Evolutionary conservation across 2,113 vertebrate species (phyloP), one percentile per base, ranked within the genome.

Genomic region (Oncorhynchus gorbuscha): DNA sequence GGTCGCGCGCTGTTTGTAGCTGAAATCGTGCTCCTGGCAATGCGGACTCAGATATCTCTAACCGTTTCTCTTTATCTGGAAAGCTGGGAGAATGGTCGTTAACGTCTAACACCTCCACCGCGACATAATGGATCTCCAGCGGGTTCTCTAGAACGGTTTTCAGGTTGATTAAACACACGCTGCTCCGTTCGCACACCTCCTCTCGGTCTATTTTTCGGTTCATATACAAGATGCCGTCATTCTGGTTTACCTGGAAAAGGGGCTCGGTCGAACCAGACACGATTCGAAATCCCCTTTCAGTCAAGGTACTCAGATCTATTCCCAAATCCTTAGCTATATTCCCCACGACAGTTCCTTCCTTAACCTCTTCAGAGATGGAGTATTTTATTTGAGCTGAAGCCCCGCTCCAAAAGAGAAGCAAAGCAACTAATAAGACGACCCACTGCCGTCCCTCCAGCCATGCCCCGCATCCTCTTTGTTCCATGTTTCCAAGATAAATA

Each of bases 71-170:
- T 7, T 76, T 80, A 32, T 90, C 89, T 1, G 76, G 71, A 26
- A 93, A 93, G 28, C 16, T 76, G 0, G 92, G 92, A 3, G 84
- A 76, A 51, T 93, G 83, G 35, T 93, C 92, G 1, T 93, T 93
- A 13, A 90, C 66, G 0, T 93, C 92, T 3, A 87, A 7, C 45
- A 93, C 79, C 64, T 91, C 91, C 1, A 92, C 84, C 2, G 78
- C 65, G 2, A 90, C 83, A 66, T 88, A 89, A 55, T 92, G 89
- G 3, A 92, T 85, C 30, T 92, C 92, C 1, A 93, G 82, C 1
- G 92, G 92, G 72, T 90, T 89, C 79, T 93, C 92, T 16, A 92
- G 49, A 1, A 74, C 55, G 0, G 80, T 74, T 81, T 79, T 71
- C 3, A 91, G 74, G 80, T 73, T 80, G 3, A 89, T 71, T 22